Percentiles rank a stretch among this genome's conserved stretches.
Conservation (phyloP, 2,113 vertebrate species). For the Rhineura floridana region DNA sequence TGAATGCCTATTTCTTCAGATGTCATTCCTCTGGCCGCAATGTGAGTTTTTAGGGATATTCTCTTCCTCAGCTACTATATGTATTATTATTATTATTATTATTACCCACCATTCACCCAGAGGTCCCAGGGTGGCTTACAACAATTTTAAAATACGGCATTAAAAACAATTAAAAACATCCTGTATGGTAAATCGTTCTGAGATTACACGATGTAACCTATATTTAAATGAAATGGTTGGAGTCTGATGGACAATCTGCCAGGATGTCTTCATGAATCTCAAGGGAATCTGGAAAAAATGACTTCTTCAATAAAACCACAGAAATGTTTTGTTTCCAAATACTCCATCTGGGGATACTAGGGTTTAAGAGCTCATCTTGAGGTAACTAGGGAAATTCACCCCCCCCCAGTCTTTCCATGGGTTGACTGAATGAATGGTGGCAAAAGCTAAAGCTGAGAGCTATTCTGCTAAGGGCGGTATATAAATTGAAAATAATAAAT, state of each 20-base stretch:
- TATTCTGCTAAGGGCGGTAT: too few species aligned
- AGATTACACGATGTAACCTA: background rate
- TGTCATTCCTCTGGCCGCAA: background rate
- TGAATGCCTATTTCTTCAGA: background rate
- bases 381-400: background rate
- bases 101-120: too few species aligned
- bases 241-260: constrained; percentile 7
- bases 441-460: too few species aligned
- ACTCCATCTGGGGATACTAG: background rate
- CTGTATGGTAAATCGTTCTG: background rate
- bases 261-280: constrained; percentile 12
- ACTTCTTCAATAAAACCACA: background rate
- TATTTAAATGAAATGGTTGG: background rate
- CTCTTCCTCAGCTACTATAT: background rate
- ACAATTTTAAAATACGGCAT: too few species aligned
- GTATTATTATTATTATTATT: too few species aligned
- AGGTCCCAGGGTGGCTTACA: too few species aligned
- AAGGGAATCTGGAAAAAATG: background rate
- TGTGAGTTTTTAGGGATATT: background rate
- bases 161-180: too few species aligned
- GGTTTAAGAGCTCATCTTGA: background rate
- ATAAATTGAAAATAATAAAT: too few species aligned
- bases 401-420: background rate
- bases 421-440: background rate
- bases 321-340: constrained; percentile 1